phyloP scores from a whole-genome alignment of 2,113 vertebrate species.

The Perca fluviatilis region DNA sequence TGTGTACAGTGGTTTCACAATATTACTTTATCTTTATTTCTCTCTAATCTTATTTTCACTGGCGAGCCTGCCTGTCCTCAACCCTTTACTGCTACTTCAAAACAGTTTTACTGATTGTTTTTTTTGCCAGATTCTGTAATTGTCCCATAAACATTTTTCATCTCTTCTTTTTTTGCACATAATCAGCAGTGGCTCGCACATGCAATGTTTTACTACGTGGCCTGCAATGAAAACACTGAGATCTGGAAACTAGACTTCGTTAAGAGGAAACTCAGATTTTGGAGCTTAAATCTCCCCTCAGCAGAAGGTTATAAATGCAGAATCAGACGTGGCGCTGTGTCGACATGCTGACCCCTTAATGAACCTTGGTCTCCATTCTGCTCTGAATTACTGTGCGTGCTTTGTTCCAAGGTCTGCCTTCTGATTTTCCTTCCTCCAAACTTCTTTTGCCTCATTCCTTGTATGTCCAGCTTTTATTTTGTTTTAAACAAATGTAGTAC shows the following conservation, averaged over 20 bases:
- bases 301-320: conserved; percentile 37
- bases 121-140: conserved; percentile 77
- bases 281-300: conserved; percentile 30
- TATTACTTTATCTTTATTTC: conserved; percentile 45
- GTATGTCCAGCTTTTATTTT: neutral
- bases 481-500: neutral
- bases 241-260: conserved; percentile 59
- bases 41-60: conserved; percentile 48
- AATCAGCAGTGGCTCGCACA: conserved; percentile 60
- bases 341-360: conserved; percentile 59
- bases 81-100: conserved; percentile 47
- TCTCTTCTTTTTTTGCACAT: conserved; percentile 40
- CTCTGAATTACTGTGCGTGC: conserved; percentile 40
- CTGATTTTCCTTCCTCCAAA: conserved; percentile 28
- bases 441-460: conserved; percentile 35
- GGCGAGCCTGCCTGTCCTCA: conserved; percentile 25
- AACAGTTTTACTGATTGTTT: conserved; percentile 61
- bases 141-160: conserved; percentile 74
- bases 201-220: conserved; percentile 72
- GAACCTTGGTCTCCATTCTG: conserved; percentile 50
- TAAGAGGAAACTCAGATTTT: conserved; percentile 49
- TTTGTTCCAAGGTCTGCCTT: conserved; percentile 38
- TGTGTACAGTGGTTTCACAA: conserved; percentile 34
- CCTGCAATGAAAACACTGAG: conserved; percentile 63
- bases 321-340: conserved; percentile 45